Evolutionary conservation across 2,888 invertebrate species (phyloP), one percentile per base, ranked within the genome.

Genomic region (Scaptomyza cyrtandrae): DNA sequence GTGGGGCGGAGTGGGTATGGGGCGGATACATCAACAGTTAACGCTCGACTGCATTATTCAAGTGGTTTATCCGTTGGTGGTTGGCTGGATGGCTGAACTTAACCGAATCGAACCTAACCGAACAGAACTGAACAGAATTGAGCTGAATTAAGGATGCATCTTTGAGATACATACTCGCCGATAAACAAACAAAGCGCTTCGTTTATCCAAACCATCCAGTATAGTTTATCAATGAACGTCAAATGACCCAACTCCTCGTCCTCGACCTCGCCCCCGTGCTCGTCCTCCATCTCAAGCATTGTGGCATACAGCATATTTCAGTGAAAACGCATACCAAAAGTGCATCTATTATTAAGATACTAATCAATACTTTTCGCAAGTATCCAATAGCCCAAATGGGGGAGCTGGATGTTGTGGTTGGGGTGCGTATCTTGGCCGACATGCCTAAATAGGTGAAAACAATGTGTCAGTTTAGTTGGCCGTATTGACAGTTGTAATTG

Each of bases 301-400:
- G 19, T 19, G 19, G 19, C 19, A 19, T 19, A 19, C 19, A 19
- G 19, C 1, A 55, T 33, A 41, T 45, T 49, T 59, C 33, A 59
- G 10, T 54, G 49, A 29, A 39, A 43, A 43, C 44, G 54, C 58
- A 65, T 61, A 52, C 41, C 60, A 59, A 71, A 56, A 59, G 46
- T 66, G 68, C 75, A 86, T 83, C 61, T 64, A 82, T 86, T 83
- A 86, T 83, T 86, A 64, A 86, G 57, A 60, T 64, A 70, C 73
- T 65, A 82, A 82, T 86, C 86, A 80, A 86, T 86, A 83, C 72
- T 74, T 80, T 78, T 64, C 59, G 65, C 83, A 75, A 73, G 60
- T 71, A 50, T 52, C 55, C 46, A 39, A 46, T 29, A 45, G 33
- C 13, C n/a, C 19, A 19, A 19, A 31, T 31, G 33, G 16, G 39